These are phyloP conservation scores for Iselma pallidipennis DNA, from an alignment of 2,888 invertebrate genomes.

Conservation along the genomic window DNA sequence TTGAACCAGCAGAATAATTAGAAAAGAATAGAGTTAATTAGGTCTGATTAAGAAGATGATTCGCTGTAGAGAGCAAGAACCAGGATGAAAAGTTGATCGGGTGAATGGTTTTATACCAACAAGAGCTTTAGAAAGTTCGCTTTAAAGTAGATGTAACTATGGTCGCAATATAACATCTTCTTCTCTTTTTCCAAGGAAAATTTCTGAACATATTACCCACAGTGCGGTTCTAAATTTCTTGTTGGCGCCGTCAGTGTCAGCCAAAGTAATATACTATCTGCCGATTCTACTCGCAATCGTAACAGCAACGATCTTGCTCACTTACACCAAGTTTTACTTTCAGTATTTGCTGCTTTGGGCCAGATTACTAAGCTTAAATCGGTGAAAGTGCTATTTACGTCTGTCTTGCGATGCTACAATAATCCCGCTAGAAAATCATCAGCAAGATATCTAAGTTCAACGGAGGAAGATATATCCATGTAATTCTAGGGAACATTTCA, in stretches of 20 bases:
- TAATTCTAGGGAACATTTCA: too few species aligned
- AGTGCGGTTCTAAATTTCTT: not conserved
- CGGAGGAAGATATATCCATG: too few species aligned
- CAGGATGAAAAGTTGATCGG: not conserved
- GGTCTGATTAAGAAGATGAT: not conserved
- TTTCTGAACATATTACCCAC: not conserved
- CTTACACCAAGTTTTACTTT: slow-evolving; percentile 46
- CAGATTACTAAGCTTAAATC: slow-evolving; percentile 50
- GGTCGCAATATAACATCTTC: not conserved
- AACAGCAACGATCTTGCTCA: slow-evolving; percentile 21
- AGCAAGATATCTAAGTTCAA: not conserved
- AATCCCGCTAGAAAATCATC: slow-evolving; percentile 20
- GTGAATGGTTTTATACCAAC: not conserved
- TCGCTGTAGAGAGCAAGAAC: not conserved
- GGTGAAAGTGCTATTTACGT: slow-evolving; percentile 51
- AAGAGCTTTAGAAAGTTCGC: not conserved
- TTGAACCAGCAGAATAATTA: too few species aligned
- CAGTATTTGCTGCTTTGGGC: slow-evolving; percentile 45
- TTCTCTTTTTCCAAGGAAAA: not conserved
- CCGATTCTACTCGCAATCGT: not conserved
- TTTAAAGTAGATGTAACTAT: not conserved
- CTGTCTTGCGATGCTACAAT: slow-evolving; percentile 45
- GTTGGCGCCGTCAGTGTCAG: not conserved
- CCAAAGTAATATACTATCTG: not conserved
- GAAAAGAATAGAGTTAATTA: not conserved